Base-by-base conservation (phyloP, 2,113 vertebrate genomes). In the Phrynosoma blainvillii region DNA sequence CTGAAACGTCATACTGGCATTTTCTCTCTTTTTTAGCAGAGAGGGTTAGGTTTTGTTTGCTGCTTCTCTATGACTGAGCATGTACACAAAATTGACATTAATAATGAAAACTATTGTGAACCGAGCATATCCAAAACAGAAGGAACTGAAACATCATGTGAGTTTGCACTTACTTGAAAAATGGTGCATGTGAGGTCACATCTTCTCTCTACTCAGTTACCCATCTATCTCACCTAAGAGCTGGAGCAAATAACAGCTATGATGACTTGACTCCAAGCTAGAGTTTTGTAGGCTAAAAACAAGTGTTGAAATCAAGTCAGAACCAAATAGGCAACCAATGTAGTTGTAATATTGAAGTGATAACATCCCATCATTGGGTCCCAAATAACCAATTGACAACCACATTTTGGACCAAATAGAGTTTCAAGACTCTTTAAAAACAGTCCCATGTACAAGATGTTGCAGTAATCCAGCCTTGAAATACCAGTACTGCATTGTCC, bases 51-150 rank as follows among this genome's bases (percentile, higher is more conserved):
- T 71, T 89, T 89, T 74, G 14, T 74, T 75, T 54, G 52, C 56
- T 73, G 68, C 6, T 84, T 56, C 71, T 52, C 56, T 52, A 14
- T 66, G 74, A 66, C 32, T 25, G 68, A 79, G 65, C 70, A 20
- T 52, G 42, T 42, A 32, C 32, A 81, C 42, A 87, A 62, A 65
- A 10, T 52, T 88, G 8, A 54, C 2, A 86, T 90, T 62, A 92
- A 88, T 71, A 84, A 87, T 7, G 54, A 42, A 87, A 40, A 81
- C 42, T 83, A 82, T 9, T 12, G 30, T 40, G 68, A 12, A 1
- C 5, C 13, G n/a, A 62, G 56, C n/a, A 88, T 42, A 75, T 65
- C 25, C 21, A 89, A 42, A 71, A 56, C 32, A 70, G 27, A 79
- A 71, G 8, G 23, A n/a, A 11, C 25, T 56, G n/a, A 59, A 56